These are phyloP conservation scores for Podilymbus podiceps DNA, from an alignment of 2,113 vertebrate genomes.

Conservation along the genomic window DNA sequence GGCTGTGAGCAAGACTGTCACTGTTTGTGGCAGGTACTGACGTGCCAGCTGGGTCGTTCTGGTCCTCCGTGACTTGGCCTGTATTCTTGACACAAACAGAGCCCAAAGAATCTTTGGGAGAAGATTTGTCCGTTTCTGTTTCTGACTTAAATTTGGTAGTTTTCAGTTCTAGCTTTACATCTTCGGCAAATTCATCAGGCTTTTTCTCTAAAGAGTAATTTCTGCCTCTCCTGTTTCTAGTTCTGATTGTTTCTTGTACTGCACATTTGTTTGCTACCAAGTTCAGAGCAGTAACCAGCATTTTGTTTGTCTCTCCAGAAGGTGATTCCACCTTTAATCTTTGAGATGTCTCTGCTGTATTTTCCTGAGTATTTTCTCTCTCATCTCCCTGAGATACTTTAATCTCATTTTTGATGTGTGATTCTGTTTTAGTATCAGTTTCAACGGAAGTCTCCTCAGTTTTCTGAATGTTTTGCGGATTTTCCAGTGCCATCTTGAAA, in stretches of 20 bases:
- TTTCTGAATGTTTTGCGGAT: background rate
- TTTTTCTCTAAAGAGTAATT: background rate
- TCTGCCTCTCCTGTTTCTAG: slow-evolving; percentile 7
- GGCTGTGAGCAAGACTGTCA: background rate
- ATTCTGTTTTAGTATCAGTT: background rate
- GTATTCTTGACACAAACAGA: background rate
- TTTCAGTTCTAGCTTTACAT: background rate
- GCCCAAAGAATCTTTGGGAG: background rate
- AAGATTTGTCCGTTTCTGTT: background rate
- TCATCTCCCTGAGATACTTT: background rate
- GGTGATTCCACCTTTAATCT: background rate
- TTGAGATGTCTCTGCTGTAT: background rate
- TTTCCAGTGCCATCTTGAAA: background rate
- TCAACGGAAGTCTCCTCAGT: background rate
- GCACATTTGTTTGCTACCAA: background rate
- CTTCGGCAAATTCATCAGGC: background rate
- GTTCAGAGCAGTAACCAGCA: background rate
- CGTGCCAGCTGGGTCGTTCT: background rate
- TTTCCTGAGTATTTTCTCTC: background rate
- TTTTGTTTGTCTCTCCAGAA: background rate
- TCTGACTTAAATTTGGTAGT: background rate
- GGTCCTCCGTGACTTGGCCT: background rate
- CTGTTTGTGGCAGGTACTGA: background rate
- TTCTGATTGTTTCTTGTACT: background rate
- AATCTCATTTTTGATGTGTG: background rate